A percentile compares a stretch with the other conserved stretches of the same genome.
These are phyloP conservation scores for Panurus biarmicus DNA, from an alignment of 2,113 vertebrate genomes.

Conservation along the genomic window DNA sequence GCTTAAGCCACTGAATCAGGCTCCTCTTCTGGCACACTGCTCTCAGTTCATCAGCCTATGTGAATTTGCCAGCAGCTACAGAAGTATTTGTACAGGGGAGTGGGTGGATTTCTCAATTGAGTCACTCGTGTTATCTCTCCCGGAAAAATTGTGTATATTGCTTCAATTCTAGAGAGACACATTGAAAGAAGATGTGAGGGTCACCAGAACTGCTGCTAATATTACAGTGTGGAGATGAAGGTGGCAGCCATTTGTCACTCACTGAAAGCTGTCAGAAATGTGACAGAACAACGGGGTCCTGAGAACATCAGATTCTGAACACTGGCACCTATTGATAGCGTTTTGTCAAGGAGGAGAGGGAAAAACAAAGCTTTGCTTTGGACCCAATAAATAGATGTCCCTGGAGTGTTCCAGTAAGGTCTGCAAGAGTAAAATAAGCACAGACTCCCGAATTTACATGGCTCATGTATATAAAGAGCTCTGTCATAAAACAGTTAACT, in stretches of 20 bases:
- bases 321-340: neutral
- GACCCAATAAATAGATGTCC: neutral
- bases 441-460: neutral
- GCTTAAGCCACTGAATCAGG: neutral
- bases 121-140: neutral
- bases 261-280: neutral
- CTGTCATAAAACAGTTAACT: neutral
- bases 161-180: neutral
- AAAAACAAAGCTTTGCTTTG: constrained; percentile 13
- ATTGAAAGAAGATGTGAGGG: neutral
- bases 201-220: neutral
- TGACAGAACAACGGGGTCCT: neutral
- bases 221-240: neutral
- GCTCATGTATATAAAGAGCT: neutral
- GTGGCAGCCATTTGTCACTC: neutral
- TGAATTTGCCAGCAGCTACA: neutral
- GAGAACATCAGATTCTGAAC: neutral
- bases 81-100: neutral
- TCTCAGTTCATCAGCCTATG: neutral
- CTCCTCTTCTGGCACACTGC: neutral
- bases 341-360: neutral
- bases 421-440: neutral
- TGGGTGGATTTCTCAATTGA: neutral
- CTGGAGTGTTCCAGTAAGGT: neutral
- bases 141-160: neutral